phyloP scores from a whole-genome alignment of 2,113 vertebrate species.

The Recurvirostra avosetta region DNA sequence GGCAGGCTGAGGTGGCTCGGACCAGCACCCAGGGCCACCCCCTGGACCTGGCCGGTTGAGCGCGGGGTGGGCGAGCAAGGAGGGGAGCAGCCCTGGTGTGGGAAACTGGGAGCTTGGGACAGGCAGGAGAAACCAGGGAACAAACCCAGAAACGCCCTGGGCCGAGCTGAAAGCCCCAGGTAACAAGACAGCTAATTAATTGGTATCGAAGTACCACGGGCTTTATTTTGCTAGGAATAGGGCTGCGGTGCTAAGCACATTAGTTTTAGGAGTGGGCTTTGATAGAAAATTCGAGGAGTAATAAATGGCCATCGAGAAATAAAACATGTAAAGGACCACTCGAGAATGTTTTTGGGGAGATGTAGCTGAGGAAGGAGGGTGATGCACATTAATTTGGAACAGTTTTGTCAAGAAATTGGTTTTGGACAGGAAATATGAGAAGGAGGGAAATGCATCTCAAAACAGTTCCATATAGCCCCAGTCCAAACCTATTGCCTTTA shows the following conservation, averaged over 20 bases:
- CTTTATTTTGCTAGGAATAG: background rate
- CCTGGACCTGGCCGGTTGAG: accelerated
- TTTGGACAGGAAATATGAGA: background rate
- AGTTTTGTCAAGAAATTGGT: background rate
- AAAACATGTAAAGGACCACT: background rate
- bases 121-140: background rate
- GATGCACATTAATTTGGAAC: background rate
- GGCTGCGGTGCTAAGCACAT: background rate
- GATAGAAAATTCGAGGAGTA: background rate
- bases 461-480: background rate
- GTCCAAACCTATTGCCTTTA: background rate
- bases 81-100: background rate
- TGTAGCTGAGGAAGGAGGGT: background rate
- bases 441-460: background rate
- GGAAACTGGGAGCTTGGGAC: background rate
- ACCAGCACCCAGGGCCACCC: background rate
- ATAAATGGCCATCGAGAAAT: background rate
- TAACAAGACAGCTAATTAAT: background rate
- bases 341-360: background rate
- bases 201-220: background rate
- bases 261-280: background rate
- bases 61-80: accelerated
- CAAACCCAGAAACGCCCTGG: background rate
- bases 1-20: accelerated
- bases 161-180: background rate